Evolutionary conservation across 2,888 invertebrate genomes (phyloP), one percentile per base, ranked within the genome.

Genomic region (Gnatocerus cornutus): DNA sequence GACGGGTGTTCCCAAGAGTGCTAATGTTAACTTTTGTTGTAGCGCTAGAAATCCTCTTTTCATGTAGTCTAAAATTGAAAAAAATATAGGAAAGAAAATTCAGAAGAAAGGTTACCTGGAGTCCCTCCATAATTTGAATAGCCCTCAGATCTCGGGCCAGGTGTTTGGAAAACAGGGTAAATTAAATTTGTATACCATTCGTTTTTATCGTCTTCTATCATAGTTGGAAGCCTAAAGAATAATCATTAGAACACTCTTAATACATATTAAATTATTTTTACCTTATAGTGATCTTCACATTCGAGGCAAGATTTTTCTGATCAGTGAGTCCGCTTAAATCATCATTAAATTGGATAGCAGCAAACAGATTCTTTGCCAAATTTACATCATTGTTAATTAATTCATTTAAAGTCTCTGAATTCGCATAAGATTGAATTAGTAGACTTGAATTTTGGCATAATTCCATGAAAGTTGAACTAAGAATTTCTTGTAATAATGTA

Each of bases 141-240:
- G 21, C 64, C 59, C 41, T 58, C 48, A 45, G 27, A 50, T 62
- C 79, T 73, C 5, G 80, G 80, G 8, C 79, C 79, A 4, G 77
- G 69, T n/a, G 69, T 67, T 71, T 77, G 76, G 56, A 76, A 76
- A 4, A 69, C 3, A 3, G 79, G 77, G 68, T 73, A 94, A 37
- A 90, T 81, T 3, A 87, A 78, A 77, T 90, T 88, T 0, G 94
- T 93, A 10, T 87, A 85, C 94, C 94, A 94, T 41, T 63, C 62
- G 12, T 27, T 46, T 12, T 37, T 55, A 27, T 12, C 46, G 7
- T 13, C 14, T 27, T 1, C 29, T 16, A 46, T 0, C 27, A 62
- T 66, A 10, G 70, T 52, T 8, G 63, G 66, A 14, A 67, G 43
- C 21, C 70, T 69, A n/a, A 8, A 48, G 10, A n/a, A 13, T 1